Percentiles rank a stretch among this genome's conserved stretches.
These are phyloP conservation scores for Euclidia mi DNA, from an alignment of 2,888 invertebrate genomes.

Conservation along the genomic window DNA sequence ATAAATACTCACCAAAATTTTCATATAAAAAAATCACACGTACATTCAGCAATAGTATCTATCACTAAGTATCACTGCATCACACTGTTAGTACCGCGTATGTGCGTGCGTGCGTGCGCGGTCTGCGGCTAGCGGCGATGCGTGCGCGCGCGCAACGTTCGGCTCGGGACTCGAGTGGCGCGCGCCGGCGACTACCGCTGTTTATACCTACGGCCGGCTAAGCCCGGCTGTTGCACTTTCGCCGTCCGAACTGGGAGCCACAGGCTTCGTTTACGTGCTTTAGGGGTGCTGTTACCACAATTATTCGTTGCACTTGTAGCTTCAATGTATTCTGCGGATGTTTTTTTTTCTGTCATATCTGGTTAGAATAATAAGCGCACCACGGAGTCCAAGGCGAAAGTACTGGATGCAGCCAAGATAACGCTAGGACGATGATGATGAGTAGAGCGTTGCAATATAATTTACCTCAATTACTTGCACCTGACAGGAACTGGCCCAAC, in stretches of 20 bases:
- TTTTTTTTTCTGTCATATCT: too few species aligned
- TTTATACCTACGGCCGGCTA: slow-evolving; percentile 78
- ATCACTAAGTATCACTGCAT: slow-evolving; percentile 60
- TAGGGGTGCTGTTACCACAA: slow-evolving; percentile 15
- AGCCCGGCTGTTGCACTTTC: slow-evolving; percentile 82
- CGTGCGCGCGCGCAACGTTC: slow-evolving; percentile 71
- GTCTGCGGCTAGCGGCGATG: slow-evolving; percentile 31
- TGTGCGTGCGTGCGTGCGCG: slow-evolving; percentile 48
- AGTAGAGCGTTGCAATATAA: too few species aligned
- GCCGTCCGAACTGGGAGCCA: slow-evolving; percentile 57
- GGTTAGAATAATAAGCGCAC: too few species aligned
- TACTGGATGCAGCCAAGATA: too few species aligned
- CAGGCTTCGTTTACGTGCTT: slow-evolving; percentile 2
- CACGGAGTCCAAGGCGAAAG: too few species aligned
- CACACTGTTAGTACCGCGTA: slow-evolving; percentile 41
- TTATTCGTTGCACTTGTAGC: background rate
- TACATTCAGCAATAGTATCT: slow-evolving; percentile 30
- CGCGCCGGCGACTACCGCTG: slow-evolving; percentile 67
- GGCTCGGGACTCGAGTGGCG: slow-evolving; percentile 78
- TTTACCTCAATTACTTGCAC: too few species aligned
- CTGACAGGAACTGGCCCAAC: too few species aligned
- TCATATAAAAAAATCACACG: slow-evolving; percentile 56
- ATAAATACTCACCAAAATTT: slow-evolving; percentile 58
- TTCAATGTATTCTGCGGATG: too few species aligned
- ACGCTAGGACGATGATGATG: too few species aligned